Evolutionary conservation across 37 sponge, comb jelly and placozoan genomes (phyloP).

Genomic region (Beroe forskalii): DNA sequence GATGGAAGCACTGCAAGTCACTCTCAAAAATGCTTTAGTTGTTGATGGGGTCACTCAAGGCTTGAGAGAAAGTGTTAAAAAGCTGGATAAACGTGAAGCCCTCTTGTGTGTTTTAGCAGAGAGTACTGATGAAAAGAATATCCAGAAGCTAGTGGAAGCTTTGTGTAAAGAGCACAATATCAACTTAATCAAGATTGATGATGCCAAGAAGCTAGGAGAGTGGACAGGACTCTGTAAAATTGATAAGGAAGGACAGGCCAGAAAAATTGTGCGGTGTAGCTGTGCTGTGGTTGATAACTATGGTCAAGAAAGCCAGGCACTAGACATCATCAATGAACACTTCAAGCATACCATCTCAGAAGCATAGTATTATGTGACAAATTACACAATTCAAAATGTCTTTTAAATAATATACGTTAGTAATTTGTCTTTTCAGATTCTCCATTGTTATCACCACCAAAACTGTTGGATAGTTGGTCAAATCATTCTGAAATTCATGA

Average conservation of each 20-base stretch:
- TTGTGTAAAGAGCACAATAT: constrained; percentile 95
- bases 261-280: constrained; percentile 98
- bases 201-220: constrained; percentile 90
- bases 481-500: no score
- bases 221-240: constrained; percentile 98
- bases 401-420: no score
- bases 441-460: no score
- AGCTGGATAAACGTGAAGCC: constrained; percentile 96
- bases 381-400: no score
- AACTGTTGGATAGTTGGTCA: no score
- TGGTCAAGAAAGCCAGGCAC: constrained; percentile 68
- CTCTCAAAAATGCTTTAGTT: constrained; percentile 83
- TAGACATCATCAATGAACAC: constrained; percentile 66
- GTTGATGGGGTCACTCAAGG: constrained; percentile 88
- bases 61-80: constrained; percentile 85
- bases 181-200: constrained; percentile 86
- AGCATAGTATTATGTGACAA: no score
- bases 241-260: constrained; percentile 94
- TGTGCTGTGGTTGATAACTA: constrained; percentile 82
- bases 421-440: no score
- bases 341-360: constrained; percentile 63
- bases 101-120: constrained; percentile 90
- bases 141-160: constrained; percentile 88
- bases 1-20: constrained; percentile 85
- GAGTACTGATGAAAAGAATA: constrained; percentile 84